Conservation (phyloP, 1,140 invertebrate genomes). For the Pachypsylla venusta region DNA sequence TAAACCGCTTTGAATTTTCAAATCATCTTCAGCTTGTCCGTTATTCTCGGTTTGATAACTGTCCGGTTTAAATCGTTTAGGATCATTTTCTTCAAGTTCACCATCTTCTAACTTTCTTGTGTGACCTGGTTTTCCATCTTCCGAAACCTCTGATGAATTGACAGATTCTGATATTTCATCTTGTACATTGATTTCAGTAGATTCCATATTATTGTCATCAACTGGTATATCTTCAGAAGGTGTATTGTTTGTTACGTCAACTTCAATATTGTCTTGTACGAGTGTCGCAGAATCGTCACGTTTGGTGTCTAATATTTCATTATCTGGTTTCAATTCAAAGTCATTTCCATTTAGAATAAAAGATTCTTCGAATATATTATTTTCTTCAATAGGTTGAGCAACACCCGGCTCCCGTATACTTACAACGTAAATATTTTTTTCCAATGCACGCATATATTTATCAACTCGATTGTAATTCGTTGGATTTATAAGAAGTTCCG, state of each 20-base stretch:
- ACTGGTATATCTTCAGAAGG: not conserved
- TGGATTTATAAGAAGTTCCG: conserved; percentile 79
- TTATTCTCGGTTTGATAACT: not conserved
- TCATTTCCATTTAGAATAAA: conserved; percentile 2
- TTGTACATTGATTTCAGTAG: not conserved
- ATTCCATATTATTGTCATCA: not conserved
- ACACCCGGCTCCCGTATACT: conserved; percentile 64
- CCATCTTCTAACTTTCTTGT: not conserved
- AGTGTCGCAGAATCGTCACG: not conserved
- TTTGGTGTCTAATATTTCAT: not conserved
- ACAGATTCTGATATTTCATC: not conserved
- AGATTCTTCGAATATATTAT: not conserved
- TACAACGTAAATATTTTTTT: conserved; percentile 88
- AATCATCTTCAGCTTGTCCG: not conserved
- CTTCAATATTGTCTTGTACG: not conserved
- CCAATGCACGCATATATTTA: conserved; percentile 88
- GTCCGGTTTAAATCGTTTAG: not conserved
- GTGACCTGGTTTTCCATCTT: not conserved
- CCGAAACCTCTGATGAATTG: not conserved
- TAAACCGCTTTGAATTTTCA: no score
- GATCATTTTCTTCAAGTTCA: not conserved
- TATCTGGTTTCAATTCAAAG: not conserved
- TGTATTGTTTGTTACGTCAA: not conserved
- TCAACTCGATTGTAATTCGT: conserved; percentile 89
- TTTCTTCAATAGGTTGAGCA: not conserved